Conservation (phyloP, 2,888 invertebrate genomes). For the Diarsia mendica region DNA sequence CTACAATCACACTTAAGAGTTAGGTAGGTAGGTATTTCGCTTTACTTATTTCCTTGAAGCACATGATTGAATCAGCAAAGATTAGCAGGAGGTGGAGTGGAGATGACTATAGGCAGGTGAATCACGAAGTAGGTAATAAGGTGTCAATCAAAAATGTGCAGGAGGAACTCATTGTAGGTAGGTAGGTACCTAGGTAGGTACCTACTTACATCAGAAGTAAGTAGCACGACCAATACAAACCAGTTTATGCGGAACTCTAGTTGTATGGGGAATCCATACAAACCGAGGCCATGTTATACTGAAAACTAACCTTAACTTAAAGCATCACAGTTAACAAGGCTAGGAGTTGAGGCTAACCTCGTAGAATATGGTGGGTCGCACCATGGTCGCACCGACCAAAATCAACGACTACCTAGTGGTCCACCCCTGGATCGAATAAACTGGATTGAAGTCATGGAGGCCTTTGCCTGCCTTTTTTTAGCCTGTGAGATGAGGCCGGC, state of each 20-base stretch:
- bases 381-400: neutral
- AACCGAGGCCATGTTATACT: too few species aligned
- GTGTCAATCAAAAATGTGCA: slow-evolving; percentile 22
- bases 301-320: too few species aligned
- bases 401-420: neutral
- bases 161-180: neutral
- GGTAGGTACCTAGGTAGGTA: neutral
- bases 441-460: neutral
- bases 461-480: too few species aligned
- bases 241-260: too few species aligned
- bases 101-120: slow-evolving; percentile 23
- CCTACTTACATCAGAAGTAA: neutral
- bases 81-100: slow-evolving; percentile 34
- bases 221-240: too few species aligned
- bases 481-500: neutral
- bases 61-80: slow-evolving; percentile 48
- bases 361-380: neutral
- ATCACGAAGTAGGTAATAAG: slow-evolving; percentile 5
- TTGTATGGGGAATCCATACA: too few species aligned
- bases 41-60: slow-evolving; percentile 31
- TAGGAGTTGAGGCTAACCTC: neutral
- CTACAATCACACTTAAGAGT: slow-evolving; percentile 28
- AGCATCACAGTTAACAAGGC: too few species aligned
- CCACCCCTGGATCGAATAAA: neutral
- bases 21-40: neutral